A percentile compares a stretch with the other conserved stretches of the same genome.
phyloP scores from a whole-genome alignment of 1,140 invertebrate genomes.

The Zaprionus gabonicus region DNA sequence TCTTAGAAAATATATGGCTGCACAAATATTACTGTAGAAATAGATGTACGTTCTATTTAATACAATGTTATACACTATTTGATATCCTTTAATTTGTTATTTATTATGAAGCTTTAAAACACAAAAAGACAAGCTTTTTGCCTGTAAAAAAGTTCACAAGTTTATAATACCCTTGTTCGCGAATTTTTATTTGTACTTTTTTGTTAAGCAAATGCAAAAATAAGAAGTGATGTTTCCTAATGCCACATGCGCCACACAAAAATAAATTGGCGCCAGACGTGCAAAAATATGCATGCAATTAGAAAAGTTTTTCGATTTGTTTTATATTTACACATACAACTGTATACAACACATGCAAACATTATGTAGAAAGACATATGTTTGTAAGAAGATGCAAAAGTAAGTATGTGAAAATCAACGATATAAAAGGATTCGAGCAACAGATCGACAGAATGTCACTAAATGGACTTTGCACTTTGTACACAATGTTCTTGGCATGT shows the following conservation, averaged over 20 bases:
- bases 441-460: constrained; percentile 74
- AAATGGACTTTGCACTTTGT: constrained; percentile 67
- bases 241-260: constrained; percentile 15
- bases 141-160: background rate
- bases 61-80: too few species aligned
- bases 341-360: background rate
- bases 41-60: too few species aligned
- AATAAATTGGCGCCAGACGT: constrained; percentile 66
- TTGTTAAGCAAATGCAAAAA: constrained; percentile 4
- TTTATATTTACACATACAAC: constrained; percentile 35
- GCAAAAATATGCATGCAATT: constrained; percentile 65
- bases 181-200: background rate
- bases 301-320: constrained; percentile 56
- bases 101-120: too few species aligned
- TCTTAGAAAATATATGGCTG: too few species aligned
- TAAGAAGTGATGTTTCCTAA: constrained; percentile 1
- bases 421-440: constrained; percentile 43
- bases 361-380: background rate
- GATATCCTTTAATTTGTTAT: too few species aligned
- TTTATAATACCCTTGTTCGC: background rate
- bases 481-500: constrained; percentile 63
- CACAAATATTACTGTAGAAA: too few species aligned
- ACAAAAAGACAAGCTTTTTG: background rate
- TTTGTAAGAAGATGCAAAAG: constrained; percentile 4
- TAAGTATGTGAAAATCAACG: constrained; percentile 14